These are phyloP conservation scores for Pangasianodon hypophthalmus DNA, from an alignment of 2,113 vertebrate species.

Conservation along the genomic window DNA sequence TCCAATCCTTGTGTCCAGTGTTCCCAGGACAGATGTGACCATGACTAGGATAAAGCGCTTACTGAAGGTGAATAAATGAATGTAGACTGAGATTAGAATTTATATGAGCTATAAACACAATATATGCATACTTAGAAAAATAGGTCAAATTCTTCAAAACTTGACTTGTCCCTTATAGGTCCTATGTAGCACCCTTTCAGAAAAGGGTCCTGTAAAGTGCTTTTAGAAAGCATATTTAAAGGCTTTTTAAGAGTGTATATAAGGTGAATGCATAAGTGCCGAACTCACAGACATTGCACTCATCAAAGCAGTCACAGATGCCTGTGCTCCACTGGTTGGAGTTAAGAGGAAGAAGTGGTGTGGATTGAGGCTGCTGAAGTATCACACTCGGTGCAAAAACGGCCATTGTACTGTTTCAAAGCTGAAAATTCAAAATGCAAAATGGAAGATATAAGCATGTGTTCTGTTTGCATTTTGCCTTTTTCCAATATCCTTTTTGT, in stretches of 20 bases:
- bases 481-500: not conserved
- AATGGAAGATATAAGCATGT: too few relatives aligned
- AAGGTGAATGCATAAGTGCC: not conserved
- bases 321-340: slow-evolving; percentile 39
- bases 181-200: not conserved
- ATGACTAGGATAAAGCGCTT: not conserved
- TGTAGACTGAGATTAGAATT: not conserved
- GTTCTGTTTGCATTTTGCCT: too few relatives aligned
- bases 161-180: not conserved
- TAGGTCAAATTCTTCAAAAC: not conserved
- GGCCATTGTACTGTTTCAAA: not conserved
- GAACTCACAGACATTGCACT: slow-evolving; percentile 25
- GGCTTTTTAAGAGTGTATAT: not conserved
- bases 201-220: not conserved
- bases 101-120: not conserved
- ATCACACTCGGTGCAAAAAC: not conserved
- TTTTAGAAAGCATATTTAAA: not conserved
- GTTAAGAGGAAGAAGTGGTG: not conserved
- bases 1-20: not conserved
- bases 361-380: not conserved
- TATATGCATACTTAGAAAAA: not conserved
- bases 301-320: slow-evolving; percentile 47
- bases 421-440: not conserved
- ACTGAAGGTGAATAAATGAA: not conserved
- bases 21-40: not conserved